Base-by-base conservation (phyloP, 1,140 invertebrate species). In the Drosophila nebulosa region DNA sequence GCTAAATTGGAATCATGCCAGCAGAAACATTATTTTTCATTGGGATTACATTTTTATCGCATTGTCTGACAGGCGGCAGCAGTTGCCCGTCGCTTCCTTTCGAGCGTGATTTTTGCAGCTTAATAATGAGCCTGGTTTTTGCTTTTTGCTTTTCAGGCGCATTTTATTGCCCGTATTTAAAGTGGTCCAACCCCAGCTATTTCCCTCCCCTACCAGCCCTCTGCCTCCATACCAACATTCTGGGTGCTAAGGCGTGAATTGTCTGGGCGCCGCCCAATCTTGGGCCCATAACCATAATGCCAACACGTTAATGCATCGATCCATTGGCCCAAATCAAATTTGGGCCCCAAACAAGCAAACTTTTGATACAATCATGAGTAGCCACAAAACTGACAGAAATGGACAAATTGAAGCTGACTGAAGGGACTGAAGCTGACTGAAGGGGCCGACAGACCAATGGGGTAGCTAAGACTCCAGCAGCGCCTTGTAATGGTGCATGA, bases 31-130 rank as follows among this genome's bases (percentile, higher is more conserved):
- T 90, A 88, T 90, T 89, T 85, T 90, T 90, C 83, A 88, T 76
- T 84, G 72, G 89, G 89, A 90, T 90, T 90, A 90, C 84, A 90
- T 89, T 90, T 90, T 88, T 88, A 90, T 90, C 89, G 81, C 76
- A 66, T 75, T 71, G 57, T 78, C 69, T 90, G 89, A 90, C 89
- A 83, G 80, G 73, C 78, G 75, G 66, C 89, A 90, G 84, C 78
- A 74, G 88, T 86, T 90, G 53, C 46, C 74, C 76, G 83, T 86
- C 81, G 62, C 68, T 52, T 51, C 26, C 30, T 36, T 64, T 89
- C 70, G 56, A 90, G 89, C 85, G 85, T 90, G 89, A 90, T 90
- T 90, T 89, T 89, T 90, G 89, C 75, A 76, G 89, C 85, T 90
- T 89, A 90, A 90, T 90, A 85, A 89, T 89, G 89, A 89, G 89